Percentiles rank a stretch among this genome's conserved stretches.
phyloP scores from a whole-genome alignment of 2,797 vertebrate genomes.

The Poeciliopsis turneri region DNA sequence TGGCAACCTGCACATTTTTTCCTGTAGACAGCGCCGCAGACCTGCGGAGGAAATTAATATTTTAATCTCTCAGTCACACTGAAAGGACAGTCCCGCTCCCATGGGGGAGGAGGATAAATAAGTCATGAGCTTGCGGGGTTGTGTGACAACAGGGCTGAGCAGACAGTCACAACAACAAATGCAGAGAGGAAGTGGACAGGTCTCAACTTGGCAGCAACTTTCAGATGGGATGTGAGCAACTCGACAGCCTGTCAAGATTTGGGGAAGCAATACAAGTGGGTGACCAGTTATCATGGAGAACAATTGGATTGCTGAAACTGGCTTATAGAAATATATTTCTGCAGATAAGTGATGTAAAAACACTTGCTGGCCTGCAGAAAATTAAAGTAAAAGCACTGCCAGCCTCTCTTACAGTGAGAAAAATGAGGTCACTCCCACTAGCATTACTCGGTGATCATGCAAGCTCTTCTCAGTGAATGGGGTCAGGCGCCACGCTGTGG shows the following conservation, averaged over 20 bases:
- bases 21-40: slow-evolving; percentile 44
- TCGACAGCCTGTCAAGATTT: slow-evolving; percentile 21
- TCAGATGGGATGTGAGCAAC: slow-evolving; percentile 33
- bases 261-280: not conserved
- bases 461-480: slow-evolving; percentile 7
- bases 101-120: slow-evolving; percentile 72
- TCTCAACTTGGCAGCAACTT: slow-evolving; percentile 46
- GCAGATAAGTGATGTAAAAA: not conserved
- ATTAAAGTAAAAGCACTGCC: slow-evolving; percentile 27
- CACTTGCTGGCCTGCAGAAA: slow-evolving; percentile 11
- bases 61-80: slow-evolving; percentile 67
- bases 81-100: slow-evolving; percentile 55
- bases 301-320: not conserved
- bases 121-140: slow-evolving; percentile 72
- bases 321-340: not conserved
- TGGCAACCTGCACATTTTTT: slow-evolving; percentile 40
- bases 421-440: slow-evolving; percentile 63
- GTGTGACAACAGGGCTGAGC: slow-evolving; percentile 67
- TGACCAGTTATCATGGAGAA: slow-evolving; percentile 6
- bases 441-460: slow-evolving; percentile 17
- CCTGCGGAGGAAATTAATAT: slow-evolving; percentile 77
- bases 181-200: slow-evolving; percentile 42
- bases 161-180: slow-evolving; percentile 56
- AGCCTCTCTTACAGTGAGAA: slow-evolving; percentile 26
- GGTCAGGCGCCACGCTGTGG: slow-evolving; percentile 67